Percentiles rank a stretch among this genome's conserved stretches.
phyloP scores from a whole-genome alignment of 2,113 vertebrate genomes.

The Polypterus bichir region DNA sequence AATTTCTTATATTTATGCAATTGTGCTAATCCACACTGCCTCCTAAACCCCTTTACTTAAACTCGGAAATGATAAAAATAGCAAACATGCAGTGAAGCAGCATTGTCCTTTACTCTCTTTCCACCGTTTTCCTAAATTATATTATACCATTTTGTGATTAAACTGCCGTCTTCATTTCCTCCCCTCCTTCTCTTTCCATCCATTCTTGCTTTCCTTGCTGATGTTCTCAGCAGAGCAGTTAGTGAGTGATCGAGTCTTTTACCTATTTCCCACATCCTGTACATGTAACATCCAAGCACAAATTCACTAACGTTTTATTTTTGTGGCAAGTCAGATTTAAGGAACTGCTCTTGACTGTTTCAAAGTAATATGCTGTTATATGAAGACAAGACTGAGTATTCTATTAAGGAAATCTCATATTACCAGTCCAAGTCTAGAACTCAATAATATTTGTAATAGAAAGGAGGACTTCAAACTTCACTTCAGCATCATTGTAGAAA shows the following conservation, averaged over 20 bases:
- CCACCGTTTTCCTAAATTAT: no score
- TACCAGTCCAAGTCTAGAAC: no score
- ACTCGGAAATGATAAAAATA: no score
- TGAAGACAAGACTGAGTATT: no score
- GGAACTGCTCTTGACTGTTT: no score
- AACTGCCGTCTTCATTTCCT: conserved; percentile 36
- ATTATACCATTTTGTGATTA: conserved; percentile 21
- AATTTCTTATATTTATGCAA: no score
- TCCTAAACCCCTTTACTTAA: no score
- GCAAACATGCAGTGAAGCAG: no score
- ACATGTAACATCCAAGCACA: conserved; percentile 17
- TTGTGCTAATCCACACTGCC: no score
- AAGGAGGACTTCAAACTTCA: background rate
- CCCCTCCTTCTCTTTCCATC: conserved; percentile 25
- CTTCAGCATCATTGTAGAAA: no score
- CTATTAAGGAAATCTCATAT: no score
- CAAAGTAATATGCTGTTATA: no score
- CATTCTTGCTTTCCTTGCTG: conserved; percentile 37
- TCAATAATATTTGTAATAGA: background rate
- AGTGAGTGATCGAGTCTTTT: conserved; percentile 30
- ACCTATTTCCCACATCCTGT: conserved; percentile 20
- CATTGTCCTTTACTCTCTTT: conserved; percentile 15
- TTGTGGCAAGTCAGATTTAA: conserved; percentile 24
- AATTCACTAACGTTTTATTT: conserved; percentile 24
- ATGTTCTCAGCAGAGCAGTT: conserved; percentile 41